phyloP scores from a whole-genome alignment of 2,113 vertebrate species.

The Malurus alboscapulatus region DNA sequence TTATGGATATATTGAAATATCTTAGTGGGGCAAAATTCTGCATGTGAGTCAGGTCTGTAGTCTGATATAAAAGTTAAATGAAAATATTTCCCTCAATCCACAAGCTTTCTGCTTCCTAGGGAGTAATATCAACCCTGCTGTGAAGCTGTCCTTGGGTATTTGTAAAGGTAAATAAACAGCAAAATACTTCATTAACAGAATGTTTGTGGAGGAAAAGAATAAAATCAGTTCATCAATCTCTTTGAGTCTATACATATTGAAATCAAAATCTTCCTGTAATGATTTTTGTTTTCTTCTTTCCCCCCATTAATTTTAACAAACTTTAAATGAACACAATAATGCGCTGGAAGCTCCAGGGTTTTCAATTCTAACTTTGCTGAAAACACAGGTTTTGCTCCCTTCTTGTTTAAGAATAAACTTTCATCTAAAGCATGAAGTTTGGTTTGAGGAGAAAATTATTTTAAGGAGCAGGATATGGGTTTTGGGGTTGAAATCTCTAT shows the following conservation, averaged over 20 bases:
- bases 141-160: not conserved
- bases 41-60: not conserved
- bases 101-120: not conserved
- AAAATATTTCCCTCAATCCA: not conserved
- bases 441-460: not conserved
- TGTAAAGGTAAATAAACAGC: slow-evolving; percentile 48
- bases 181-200: slow-evolving; percentile 42
- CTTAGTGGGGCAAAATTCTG: not conserved
- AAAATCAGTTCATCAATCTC: not conserved
- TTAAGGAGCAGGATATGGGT: not conserved
- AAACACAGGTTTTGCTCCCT: not conserved
- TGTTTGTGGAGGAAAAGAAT: not conserved
- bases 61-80: not conserved
- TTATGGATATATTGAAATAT: not conserved
- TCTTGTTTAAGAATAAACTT: not conserved
- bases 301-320: slow-evolving; percentile 13
- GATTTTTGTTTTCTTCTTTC: not conserved
- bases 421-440: not conserved
- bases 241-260: not conserved
- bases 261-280: not conserved
- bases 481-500: not conserved
- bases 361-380: not conserved
- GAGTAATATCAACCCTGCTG: slow-evolving; percentile 4
- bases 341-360: not conserved
- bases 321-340: not conserved